Evolutionary conservation across 2,888 invertebrate species (phyloP).

Genomic region (Parapristionchus giblindavisi): DNA sequence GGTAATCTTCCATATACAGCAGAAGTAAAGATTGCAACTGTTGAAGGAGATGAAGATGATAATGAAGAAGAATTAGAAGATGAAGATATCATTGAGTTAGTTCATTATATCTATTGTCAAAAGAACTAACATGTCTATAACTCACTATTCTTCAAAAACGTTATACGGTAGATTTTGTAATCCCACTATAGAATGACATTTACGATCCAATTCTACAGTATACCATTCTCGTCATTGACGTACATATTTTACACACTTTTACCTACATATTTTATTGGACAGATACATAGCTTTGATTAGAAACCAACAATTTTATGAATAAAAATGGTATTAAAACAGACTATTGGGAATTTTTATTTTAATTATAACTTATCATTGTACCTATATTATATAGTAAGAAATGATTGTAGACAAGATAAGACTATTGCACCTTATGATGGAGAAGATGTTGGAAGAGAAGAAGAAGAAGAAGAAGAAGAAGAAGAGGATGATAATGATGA

Average conservation of each 20-base stretch:
- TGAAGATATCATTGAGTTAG: constrained; percentile 14
- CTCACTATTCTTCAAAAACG: neutral
- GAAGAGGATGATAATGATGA: constrained; percentile 3
- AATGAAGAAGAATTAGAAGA: neutral
- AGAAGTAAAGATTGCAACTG: constrained; percentile 15
- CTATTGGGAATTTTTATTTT: no score
- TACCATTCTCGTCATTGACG: no score
- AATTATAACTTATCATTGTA: no score
- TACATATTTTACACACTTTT: no score
- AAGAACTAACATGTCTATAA: neutral
- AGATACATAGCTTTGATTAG: no score
- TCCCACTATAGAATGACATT: neutral
- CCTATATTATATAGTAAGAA: neutral
- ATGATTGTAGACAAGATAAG: neutral
- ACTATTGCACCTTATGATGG: constrained; percentile 21
- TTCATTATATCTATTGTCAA: neutral
- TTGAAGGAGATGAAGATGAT: constrained; percentile 28
- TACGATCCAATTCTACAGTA: no score
- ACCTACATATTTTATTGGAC: no score
- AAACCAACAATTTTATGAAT: no score
- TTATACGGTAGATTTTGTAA: neutral
- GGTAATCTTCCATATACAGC: constrained; percentile 27
- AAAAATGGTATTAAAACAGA: no score
- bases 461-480: constrained; percentile 23
- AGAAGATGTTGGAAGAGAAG: constrained; percentile 25